These are phyloP conservation scores for Timema podura DNA, from an alignment of 2,888 invertebrate genomes.

Conservation along the genomic window DNA sequence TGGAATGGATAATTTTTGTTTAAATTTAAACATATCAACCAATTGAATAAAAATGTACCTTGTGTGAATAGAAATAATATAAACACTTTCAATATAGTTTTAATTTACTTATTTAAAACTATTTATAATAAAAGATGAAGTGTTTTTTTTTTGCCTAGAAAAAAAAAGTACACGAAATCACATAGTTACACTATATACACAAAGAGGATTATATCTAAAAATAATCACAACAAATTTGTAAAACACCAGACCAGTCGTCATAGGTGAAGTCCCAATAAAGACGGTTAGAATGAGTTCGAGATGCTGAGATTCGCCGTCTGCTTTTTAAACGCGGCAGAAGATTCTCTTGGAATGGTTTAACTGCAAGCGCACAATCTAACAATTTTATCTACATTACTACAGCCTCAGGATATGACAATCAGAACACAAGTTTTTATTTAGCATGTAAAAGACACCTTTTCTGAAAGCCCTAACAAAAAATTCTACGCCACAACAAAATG, in stretches of 20 bases:
- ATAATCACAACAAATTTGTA: slow-evolving; percentile 24
- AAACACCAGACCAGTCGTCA: slow-evolving; percentile 24
- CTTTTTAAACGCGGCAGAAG: background rate
- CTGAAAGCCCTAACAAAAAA: too few relatives aligned
- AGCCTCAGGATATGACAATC: too few relatives aligned
- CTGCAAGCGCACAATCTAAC: slow-evolving; percentile 14
- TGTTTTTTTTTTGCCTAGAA: slow-evolving; percentile 32
- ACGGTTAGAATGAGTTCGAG: slow-evolving; percentile 5
- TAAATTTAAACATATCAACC: slow-evolving; percentile 25
- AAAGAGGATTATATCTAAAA: slow-evolving; percentile 35
- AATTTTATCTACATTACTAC: background rate
- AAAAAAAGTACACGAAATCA: slow-evolving; percentile 3
- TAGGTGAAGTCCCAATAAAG: background rate
- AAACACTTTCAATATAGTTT: slow-evolving; percentile 10
- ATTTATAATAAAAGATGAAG: slow-evolving; percentile 38
- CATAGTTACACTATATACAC: slow-evolving; percentile 49
- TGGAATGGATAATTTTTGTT: slow-evolving; percentile 41
- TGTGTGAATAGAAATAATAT: slow-evolving; percentile 30
- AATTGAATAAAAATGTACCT: slow-evolving; percentile 26
- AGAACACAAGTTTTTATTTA: too few relatives aligned
- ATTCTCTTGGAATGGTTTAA: slow-evolving; percentile 15
- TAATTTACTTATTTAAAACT: slow-evolving; percentile 26
- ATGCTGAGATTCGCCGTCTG: slow-evolving; percentile 10
- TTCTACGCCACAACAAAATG: too few relatives aligned
- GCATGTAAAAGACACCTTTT: too few relatives aligned